Conservation (phyloP, 2,113 vertebrate genomes). For the Pachyramphus minor region DNA sequence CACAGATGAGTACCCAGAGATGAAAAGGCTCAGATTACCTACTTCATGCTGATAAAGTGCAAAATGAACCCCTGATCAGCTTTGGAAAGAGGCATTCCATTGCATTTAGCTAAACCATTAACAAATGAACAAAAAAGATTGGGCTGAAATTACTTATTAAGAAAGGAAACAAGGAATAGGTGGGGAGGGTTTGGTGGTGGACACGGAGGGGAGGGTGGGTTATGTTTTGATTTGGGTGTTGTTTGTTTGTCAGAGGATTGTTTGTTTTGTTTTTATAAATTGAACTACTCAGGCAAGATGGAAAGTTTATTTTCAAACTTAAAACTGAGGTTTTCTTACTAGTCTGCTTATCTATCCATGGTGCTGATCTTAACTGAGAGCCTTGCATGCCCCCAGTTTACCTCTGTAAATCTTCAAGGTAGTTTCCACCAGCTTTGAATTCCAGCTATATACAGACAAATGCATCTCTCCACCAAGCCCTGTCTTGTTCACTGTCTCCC, state of each 20-base stretch:
- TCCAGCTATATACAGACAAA: not conserved
- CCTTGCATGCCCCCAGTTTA: not conserved
- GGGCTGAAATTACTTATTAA: not conserved
- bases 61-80: slow-evolving; percentile 21
- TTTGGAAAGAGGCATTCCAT: not conserved
- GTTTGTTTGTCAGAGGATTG: not conserved
- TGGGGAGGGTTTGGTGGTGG: too few relatives aligned
- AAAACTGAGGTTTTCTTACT: not conserved
- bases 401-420: not conserved
- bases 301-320: not conserved
- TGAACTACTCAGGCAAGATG: not conserved
- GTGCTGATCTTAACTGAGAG: not conserved
- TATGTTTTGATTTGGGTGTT: not conserved
- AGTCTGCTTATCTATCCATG: not conserved
- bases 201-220: too few relatives aligned
- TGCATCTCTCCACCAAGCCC: too few relatives aligned
- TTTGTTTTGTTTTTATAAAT: not conserved
- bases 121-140: not conserved
- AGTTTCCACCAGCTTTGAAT: not conserved
- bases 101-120: not conserved
- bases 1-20: slow-evolving; percentile 14
- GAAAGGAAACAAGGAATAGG: not conserved
- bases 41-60: not conserved
- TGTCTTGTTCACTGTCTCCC: not conserved
- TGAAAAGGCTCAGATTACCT: slow-evolving; percentile 40